Evolutionary conservation across 1,140 invertebrate species (phyloP).

Genomic region (Leptinotarsa texana): DNA sequence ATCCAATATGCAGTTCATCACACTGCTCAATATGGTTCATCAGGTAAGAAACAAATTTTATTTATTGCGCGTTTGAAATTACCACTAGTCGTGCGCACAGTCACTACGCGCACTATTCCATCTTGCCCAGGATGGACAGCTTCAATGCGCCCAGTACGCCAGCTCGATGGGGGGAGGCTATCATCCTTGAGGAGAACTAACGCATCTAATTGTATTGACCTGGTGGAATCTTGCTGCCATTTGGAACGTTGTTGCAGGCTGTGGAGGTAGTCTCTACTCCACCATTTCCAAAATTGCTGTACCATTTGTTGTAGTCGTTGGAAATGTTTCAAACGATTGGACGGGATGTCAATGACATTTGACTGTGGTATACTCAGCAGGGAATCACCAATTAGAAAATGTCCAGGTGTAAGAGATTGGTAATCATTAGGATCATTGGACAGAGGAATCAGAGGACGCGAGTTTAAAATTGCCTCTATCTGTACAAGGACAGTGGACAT

Average conservation of each 20-base stretch:
- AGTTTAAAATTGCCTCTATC: slow-evolving; percentile 39
- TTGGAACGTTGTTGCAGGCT: background rate
- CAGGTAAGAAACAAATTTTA: slow-evolving; percentile 29
- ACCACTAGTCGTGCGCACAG: slow-evolving; percentile 37
- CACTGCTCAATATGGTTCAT: too few relatives aligned
- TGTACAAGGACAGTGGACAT: slow-evolving; percentile 31
- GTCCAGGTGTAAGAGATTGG: slow-evolving; percentile 35
- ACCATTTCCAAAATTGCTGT: slow-evolving; percentile 22
- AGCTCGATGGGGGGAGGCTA: slow-evolving; percentile 42
- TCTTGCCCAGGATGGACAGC: slow-evolving; percentile 37
- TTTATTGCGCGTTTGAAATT: slow-evolving; percentile 36
- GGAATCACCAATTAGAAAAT: slow-evolving; percentile 40
- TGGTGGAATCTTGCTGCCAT: slow-evolving; percentile 14
- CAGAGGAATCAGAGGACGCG: slow-evolving; percentile 35
- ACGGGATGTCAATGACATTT: background rate
- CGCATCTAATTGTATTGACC: slow-evolving; percentile 20
- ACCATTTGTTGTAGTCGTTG: slow-evolving; percentile 1
- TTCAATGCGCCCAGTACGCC: slow-evolving; percentile 35
- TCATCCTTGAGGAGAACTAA: slow-evolving; percentile 51
- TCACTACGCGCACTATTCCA: slow-evolving; percentile 31
- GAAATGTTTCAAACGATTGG: background rate
- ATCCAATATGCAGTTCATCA: too few relatives aligned
- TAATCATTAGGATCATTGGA: slow-evolving; percentile 40
- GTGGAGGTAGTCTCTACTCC: slow-evolving; percentile 6
- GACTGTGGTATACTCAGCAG: slow-evolving; percentile 32